Percentiles rank a stretch among this genome's conserved stretches.
Evolutionary conservation across 2,888 invertebrate genomes (phyloP).

Genomic region (Schizaphis graminum): DNA sequence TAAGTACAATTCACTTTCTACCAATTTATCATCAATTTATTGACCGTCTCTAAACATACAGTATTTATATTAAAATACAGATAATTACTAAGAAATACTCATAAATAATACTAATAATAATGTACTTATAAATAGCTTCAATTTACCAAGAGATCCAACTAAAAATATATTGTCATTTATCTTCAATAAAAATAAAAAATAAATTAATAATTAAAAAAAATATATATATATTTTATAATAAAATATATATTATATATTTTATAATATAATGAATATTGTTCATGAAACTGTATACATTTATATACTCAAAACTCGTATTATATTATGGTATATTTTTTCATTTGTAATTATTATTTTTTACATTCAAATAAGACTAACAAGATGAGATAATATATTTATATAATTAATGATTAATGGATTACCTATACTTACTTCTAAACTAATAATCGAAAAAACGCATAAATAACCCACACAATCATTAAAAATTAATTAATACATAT

Average conservation of each 20-base stretch:
- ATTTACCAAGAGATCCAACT: neutral
- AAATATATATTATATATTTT: neutral
- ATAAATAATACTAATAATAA: neutral
- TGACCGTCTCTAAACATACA: neutral
- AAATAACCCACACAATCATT: neutral
- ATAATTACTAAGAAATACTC: neutral
- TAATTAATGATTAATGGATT: neutral
- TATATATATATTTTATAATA: too few relatives aligned
- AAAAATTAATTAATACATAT: neutral
- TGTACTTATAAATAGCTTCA: neutral
- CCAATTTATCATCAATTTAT: neutral
- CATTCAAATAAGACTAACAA: neutral
- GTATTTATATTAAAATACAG: neutral
- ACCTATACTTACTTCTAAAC: neutral
- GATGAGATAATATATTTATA: neutral
- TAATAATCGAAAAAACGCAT: neutral
- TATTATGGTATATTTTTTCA: neutral
- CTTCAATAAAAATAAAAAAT: neutral
- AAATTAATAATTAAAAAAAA: neutral
- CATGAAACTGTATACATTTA: neutral
- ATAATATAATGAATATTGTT: neutral
- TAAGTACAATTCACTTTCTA: neutral
- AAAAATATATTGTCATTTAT: neutral
- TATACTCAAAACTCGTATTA: too few relatives aligned
- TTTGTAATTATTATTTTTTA: neutral